These are phyloP conservation scores for Brachionus paranguensis DNA, from an alignment of 1,140 invertebrate species.

Conservation along the genomic window DNA sequence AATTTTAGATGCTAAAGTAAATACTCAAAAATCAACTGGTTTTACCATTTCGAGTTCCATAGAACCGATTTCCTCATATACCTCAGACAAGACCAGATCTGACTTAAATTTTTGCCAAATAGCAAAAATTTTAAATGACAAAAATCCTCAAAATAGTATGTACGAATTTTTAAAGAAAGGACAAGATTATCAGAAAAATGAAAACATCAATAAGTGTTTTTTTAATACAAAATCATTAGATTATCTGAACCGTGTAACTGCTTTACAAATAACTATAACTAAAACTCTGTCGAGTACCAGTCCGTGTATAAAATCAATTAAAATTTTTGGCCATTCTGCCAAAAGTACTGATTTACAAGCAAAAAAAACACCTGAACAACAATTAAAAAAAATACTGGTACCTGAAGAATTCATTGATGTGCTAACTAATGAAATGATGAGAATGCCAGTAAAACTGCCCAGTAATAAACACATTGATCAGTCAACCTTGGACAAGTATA, in stretches of 20 bases:
- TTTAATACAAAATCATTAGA: background rate
- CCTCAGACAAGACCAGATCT: background rate
- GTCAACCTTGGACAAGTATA: constrained; percentile 18
- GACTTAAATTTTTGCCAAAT: background rate
- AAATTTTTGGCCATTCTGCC: background rate
- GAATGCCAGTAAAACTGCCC: constrained; percentile 10
- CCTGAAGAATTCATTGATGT: constrained; percentile 10
- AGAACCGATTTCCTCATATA: background rate
- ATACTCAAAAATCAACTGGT: constrained; percentile 15
- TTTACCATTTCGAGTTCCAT: background rate
- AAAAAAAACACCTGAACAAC: background rate
- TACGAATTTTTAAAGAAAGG: constrained; percentile 31
- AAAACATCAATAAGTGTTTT: background rate
- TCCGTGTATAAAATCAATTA: constrained; percentile 14
- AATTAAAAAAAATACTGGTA: background rate
- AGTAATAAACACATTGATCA: constrained; percentile 22
- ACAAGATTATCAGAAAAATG: background rate
- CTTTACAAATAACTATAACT: background rate
- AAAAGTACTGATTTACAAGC: background rate
- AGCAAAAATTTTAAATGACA: background rate
- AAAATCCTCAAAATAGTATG: background rate
- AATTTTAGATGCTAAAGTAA: constrained; percentile 17
- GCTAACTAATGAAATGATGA: constrained; percentile 26
- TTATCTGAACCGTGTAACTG: background rate
- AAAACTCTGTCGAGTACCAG: background rate